Evolutionary conservation across 2,113 vertebrate species (phyloP), one percentile per base, ranked within the genome.

Genomic region (Cepphus grylle): DNA sequence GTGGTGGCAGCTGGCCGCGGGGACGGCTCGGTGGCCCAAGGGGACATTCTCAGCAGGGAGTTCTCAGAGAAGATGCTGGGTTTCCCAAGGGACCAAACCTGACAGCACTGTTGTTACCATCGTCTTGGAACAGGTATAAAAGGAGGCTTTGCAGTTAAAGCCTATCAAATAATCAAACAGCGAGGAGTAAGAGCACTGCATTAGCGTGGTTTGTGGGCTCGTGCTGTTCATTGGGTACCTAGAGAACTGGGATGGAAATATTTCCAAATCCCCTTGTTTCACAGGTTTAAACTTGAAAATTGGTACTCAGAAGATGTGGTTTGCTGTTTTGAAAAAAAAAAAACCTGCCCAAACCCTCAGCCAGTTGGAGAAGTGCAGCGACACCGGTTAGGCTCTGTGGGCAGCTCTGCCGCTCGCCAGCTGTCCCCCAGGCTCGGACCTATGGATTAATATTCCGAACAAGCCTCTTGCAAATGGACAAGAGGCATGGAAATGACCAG

Each of bases 101-200:
- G n/a, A 2, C 36, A 55, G 22, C 15, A 15, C 47, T 45, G 47
- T 4, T 56, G 45, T 62, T 17, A 15, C 5, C 40, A 15, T 23
- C 4, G 2, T 22, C 52, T 34, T 7, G 4, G 50, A 63, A n/a
- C 40, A 71, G 17, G 40, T 30, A 9, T 16, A 19, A 62, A 58
- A 38, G 29, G 36, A 77, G 25, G 27, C 12, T 81, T 63, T 76
- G 73, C 50, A 81, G 55, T 17, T 78, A 38, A 74, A 78, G 18
- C 32, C 72, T 27, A 22, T 25, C 65, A 34, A 76, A 81, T 9
- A 42, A 42, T 26, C 77, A 11, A 58, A 2, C 12, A 36, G 49
- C 0, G 0, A 79, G 61, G 16, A 47, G 27, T 12, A 55, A 69
- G 58, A 84, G n/a, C 1, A 0, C 2, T 1, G 27, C 8, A 1